Base-by-base conservation (phyloP, 2,797 vertebrate genomes). In the Taeniopygia guttata region DNA sequence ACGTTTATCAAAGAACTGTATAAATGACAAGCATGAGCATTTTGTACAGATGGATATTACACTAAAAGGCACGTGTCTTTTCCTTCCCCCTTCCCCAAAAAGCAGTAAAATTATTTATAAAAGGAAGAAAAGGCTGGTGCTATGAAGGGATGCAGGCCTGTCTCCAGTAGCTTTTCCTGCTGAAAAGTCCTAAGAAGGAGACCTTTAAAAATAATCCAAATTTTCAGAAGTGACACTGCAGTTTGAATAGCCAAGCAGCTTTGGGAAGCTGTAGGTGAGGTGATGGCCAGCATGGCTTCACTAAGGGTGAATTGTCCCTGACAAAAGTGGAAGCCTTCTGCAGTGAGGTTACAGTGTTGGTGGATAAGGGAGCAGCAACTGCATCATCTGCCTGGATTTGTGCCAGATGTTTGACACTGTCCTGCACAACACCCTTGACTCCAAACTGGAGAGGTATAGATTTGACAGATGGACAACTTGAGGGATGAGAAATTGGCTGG, bases 111-210 rank as follows among this genome's bases (percentile, higher is more conserved):
- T 51, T 20, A 25, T 87, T 69, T 90, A 32, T 67, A 32, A 56
- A 70, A 84, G 20, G 34, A 13, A 34, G 13, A 51, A 52, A 67
- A 64, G 8, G 5, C 56, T 87, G 60, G 3, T 84, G 29, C 23
- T 48, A 16, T 0, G 0, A 18, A 49, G 32, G 19, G n/a, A 19
- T 25, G 3, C 30, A 68, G 12, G 13, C 16, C 25, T 83, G 11
- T 56, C 40, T 91, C 25, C 63, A 32, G 6, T 42, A 58, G 26
- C 32, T 78, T 85, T 72, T 86, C 16, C 32, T 85, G 75, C 19
- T 54, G 32, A 27, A 76, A 78, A 55, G 75, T 92, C 22, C 16
- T 38, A 23, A 54, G 36, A 51, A 62, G 20, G 10, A 67, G 7
- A 15, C 12, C 30, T 51, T 80, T 38, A 69, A 84, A 34, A 84